These are phyloP conservation scores for Cotesia vestalis DNA, from an alignment of 1,140 invertebrate species.

Conservation along the genomic window DNA sequence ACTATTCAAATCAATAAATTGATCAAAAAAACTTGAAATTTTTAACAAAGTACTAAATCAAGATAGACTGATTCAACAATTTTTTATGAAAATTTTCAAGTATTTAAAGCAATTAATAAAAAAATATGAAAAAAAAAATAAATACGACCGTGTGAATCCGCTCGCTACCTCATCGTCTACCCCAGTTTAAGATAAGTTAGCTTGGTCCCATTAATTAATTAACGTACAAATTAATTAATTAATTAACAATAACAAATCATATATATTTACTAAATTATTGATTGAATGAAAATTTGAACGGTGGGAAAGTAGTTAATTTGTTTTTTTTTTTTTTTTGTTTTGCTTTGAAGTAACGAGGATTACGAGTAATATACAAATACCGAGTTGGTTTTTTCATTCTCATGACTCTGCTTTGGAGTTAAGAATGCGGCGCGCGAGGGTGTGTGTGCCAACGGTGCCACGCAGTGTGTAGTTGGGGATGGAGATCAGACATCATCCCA, in stretches of 20 bases:
- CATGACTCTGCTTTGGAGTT: slow-evolving; percentile 67
- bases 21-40: slow-evolving; percentile 10
- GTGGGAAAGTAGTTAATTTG: slow-evolving; percentile 29
- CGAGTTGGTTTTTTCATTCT: slow-evolving; percentile 64
- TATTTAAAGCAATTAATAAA: background rate
- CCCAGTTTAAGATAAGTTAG: background rate
- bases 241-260: background rate
- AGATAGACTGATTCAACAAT: background rate
- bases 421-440: slow-evolving; percentile 66
- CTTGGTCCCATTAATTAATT: background rate
- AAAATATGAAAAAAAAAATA: background rate
- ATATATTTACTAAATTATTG: too few species aligned
- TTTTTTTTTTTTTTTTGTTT: slow-evolving; percentile 40
- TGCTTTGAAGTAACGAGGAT: slow-evolving; percentile 64
- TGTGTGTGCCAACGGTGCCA: slow-evolving; percentile 65
- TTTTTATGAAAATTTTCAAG: background rate
- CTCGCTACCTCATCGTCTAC: slow-evolving; percentile 32
- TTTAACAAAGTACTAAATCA: background rate
- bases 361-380: slow-evolving; percentile 68
- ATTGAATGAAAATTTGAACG: background rate
- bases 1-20: slow-evolving; percentile 3
- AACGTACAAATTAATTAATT: background rate
- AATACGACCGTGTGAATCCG: background rate
- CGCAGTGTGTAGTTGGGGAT: slow-evolving; percentile 64
- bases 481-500: slow-evolving; percentile 62